Percentiles rank a stretch among this genome's conserved stretches.
Conservation (phyloP, 2,797 vertebrate genomes). For the Aplochiton taeniatus region DNA sequence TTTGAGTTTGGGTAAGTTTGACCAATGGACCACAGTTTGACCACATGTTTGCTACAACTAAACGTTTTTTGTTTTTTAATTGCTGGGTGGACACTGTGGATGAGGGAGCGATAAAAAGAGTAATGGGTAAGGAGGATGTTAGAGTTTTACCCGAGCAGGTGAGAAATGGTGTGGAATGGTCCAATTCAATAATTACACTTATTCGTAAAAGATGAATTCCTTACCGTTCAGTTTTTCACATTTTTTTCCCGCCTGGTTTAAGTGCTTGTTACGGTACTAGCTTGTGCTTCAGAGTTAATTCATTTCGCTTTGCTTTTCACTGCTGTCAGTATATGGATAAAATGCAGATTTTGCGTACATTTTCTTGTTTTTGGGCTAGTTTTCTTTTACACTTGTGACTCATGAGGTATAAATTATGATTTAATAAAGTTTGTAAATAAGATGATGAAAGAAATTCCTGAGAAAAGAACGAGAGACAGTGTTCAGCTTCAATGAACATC, state of each 20-base stretch:
- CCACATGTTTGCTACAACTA: no score
- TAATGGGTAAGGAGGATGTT: constrained; percentile 12
- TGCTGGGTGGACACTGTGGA: constrained; percentile 14
- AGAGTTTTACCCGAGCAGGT: constrained; percentile 31
- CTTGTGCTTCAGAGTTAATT: not conserved
- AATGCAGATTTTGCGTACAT: constrained; percentile 6
- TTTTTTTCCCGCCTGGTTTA: not conserved
- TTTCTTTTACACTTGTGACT: constrained; percentile 40
- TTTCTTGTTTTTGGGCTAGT: constrained; percentile 2
- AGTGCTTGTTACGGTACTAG: constrained; percentile 9
- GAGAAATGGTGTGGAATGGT: constrained; percentile 36
- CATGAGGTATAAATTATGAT: constrained; percentile 48
- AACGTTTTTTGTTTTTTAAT: no score
- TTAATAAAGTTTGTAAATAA: constrained; percentile 44
- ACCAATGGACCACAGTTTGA: no score
- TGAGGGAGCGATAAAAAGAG: constrained; percentile 24
- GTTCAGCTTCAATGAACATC: constrained; percentile 59
- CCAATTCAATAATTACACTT: constrained; percentile 38
- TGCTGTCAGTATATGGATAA: constrained; percentile 1
- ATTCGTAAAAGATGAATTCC: constrained; percentile 26
- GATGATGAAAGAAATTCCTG: constrained; percentile 28
- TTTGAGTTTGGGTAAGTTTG: no score
- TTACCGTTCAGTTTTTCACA: constrained; percentile 22
- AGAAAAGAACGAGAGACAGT: constrained; percentile 34
- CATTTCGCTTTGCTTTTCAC: constrained; percentile 16